Percentiles rank a stretch among this genome's conserved stretches.
phyloP scores from a whole-genome alignment of 2,888 invertebrate species.

The Orchestes rusci region DNA sequence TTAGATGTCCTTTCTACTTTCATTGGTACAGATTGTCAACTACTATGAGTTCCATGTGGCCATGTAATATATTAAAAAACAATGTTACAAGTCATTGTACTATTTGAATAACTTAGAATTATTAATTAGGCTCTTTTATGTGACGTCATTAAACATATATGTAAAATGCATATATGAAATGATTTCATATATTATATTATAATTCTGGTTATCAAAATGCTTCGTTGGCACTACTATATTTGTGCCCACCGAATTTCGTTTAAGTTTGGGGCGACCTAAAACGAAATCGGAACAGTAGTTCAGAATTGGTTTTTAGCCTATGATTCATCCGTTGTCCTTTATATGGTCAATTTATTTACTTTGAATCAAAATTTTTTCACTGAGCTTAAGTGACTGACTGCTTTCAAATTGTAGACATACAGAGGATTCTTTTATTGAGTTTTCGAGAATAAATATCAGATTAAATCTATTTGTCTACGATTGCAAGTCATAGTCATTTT shows the following conservation, averaged over 20 bases:
- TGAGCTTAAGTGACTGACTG: no score
- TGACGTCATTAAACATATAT: slow-evolving; percentile 40
- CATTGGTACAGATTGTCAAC: slow-evolving; percentile 34
- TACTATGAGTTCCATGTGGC: slow-evolving; percentile 41
- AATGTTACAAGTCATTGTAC: slow-evolving; percentile 12
- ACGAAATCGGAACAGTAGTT: slow-evolving; percentile 42
- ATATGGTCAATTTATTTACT: no score
- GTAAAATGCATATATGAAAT: slow-evolving; percentile 38
- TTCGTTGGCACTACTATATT: slow-evolving; percentile 36
- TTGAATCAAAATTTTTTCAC: no score
- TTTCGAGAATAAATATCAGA: no score
- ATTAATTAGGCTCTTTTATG: slow-evolving; percentile 37
- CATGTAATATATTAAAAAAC: slow-evolving; percentile 34
- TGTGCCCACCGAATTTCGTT: slow-evolving; percentile 42
- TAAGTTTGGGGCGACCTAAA: slow-evolving; percentile 40
- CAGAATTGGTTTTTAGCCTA: slow-evolving; percentile 40
- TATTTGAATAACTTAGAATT: slow-evolving; percentile 38
- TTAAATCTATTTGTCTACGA: no score
- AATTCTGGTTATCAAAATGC: slow-evolving; percentile 41
- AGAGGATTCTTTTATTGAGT: no score
- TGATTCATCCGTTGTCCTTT: no score
- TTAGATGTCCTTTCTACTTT: slow-evolving; percentile 22
- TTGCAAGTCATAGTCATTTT: no score
- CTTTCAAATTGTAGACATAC: no score
- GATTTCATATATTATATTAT: slow-evolving; percentile 39